Percentiles rank a stretch among this genome's conserved stretches.
Conservation (phyloP, 2,797 vertebrate genomes). For the Pipistrellus pygmaeus region DNA sequence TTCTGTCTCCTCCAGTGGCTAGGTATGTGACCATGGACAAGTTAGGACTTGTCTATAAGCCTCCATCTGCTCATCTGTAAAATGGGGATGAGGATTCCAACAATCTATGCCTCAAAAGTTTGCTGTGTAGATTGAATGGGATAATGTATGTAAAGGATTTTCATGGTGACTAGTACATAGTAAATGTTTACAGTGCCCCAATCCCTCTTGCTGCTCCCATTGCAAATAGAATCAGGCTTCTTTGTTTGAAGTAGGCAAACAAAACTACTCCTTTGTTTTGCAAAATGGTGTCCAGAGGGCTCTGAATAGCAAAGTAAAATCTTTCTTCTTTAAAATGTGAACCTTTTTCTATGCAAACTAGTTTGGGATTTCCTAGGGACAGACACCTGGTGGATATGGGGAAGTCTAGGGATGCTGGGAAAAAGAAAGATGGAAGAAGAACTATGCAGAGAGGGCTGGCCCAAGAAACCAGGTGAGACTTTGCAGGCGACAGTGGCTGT, state of each 20-base stretch:
- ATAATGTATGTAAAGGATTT: background rate
- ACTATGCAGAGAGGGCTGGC: background rate
- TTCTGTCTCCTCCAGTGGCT: background rate
- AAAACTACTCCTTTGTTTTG: background rate
- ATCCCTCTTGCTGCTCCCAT: background rate
- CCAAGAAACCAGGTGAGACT: background rate
- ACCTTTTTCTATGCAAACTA: background rate
- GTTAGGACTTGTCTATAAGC: background rate
- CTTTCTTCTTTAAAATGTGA: background rate
- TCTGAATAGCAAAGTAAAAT: background rate
- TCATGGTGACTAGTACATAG: no score
- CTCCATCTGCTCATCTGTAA: background rate
- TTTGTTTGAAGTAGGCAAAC: background rate
- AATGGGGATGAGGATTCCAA: background rate
- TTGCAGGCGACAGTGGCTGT: background rate
- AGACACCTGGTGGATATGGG: background rate
- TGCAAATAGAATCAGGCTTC: background rate
- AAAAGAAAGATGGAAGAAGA: background rate
- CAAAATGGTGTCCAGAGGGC: background rate
- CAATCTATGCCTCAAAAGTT: background rate
- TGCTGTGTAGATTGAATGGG: background rate
- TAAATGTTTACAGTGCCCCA: background rate
- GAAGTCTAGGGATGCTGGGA: background rate
- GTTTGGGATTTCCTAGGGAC: background rate
- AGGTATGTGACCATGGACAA: background rate